Evolutionary conservation across 2,797 vertebrate species (phyloP), one percentile per base, ranked within the genome.

Genomic region (Masticophis lateralis): DNA sequence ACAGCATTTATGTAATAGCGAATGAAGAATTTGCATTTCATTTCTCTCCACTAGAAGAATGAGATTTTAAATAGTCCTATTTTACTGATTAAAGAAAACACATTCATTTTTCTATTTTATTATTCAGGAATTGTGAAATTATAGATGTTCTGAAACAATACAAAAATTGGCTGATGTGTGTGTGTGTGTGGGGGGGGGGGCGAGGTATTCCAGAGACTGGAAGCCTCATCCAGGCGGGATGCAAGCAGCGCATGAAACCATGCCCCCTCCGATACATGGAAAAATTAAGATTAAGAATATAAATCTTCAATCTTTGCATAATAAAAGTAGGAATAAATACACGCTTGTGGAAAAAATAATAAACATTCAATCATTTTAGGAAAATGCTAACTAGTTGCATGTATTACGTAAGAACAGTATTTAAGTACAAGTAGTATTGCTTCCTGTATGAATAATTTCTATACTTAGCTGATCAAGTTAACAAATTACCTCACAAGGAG

Each of bases 251-350:
- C n/a, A 37, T 0, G 2, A 66, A 66, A 66, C 63, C 28, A 66
- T 0, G 2, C 2, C n/a, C 14, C 5, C 5, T 69, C n/a, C 14
- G 0, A 5, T 32, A n/a, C 2, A 32, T 1, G 0, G n/a, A 69
- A 69, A 69, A 69, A 69, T 43, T 43, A 43, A 79, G 18, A 22
- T 79, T 43, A 79, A 43, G 18, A 25, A 10, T 43, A 43, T 43
- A 79, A 43, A 22, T 74, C 69, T 74, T 74, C 32, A 79, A 37
- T 20, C 11, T 79, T 22, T 79, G 74, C 4, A 25, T 22, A 79
- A 79, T 79, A 47, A 47, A 43, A 79, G 9, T 79, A 43, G 18
- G 37, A 43, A 79, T 79, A 22, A 79, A 22, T 43, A 43, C 2
- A 32, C 1, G 2, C 9, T 5, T 79, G 18, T 79, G 37, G 37